phyloP scores from a whole-genome alignment of 2,888 invertebrate genomes.

The Himalopsyche japonica region DNA sequence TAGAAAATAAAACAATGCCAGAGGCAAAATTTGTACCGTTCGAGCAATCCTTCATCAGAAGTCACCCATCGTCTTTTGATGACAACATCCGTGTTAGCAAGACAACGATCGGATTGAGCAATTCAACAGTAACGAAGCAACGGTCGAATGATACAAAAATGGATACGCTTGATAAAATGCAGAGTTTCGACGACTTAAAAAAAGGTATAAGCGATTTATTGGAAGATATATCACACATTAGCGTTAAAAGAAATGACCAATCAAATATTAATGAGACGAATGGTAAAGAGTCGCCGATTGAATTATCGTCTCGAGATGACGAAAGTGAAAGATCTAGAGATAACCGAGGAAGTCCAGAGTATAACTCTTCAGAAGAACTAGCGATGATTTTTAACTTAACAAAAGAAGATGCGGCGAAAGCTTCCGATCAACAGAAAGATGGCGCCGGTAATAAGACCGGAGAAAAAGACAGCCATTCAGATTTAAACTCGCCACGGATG shows the following conservation, averaged over 20 bases:
- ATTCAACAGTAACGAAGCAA: neutral
- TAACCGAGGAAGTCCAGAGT: conserved; percentile 56
- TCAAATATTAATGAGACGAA: conserved; percentile 15
- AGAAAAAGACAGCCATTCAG: conserved; percentile 42
- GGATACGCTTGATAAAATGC: conserved; percentile 45
- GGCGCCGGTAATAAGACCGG: conserved; percentile 43
- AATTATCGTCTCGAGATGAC: conserved; percentile 43
- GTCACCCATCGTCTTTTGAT: neutral
- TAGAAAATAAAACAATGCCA: neutral
- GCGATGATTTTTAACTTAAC: conserved; percentile 64
- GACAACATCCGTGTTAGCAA: conserved; percentile 18
- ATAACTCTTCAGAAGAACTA: conserved; percentile 67
- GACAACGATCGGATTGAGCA: neutral
- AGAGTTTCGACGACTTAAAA: conserved; percentile 55
- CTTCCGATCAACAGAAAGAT: conserved; percentile 40
- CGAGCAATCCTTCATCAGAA: conserved; percentile 32
- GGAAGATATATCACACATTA: conserved; percentile 57
- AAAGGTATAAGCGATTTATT: conserved; percentile 59
- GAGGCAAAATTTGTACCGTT: conserved; percentile 39
- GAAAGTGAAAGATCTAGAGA: conserved; percentile 46
- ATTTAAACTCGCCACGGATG: conserved; percentile 57
- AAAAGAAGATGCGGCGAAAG: conserved; percentile 34
- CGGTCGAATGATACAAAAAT: conserved; percentile 41
- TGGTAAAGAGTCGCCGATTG: conserved; percentile 47
- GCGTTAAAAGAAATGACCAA: neutral